Percentiles rank a stretch among this genome's conserved stretches.
Evolutionary conservation across 1,140 invertebrate species (phyloP).

Genomic region (Hypothenemus hampei): DNA sequence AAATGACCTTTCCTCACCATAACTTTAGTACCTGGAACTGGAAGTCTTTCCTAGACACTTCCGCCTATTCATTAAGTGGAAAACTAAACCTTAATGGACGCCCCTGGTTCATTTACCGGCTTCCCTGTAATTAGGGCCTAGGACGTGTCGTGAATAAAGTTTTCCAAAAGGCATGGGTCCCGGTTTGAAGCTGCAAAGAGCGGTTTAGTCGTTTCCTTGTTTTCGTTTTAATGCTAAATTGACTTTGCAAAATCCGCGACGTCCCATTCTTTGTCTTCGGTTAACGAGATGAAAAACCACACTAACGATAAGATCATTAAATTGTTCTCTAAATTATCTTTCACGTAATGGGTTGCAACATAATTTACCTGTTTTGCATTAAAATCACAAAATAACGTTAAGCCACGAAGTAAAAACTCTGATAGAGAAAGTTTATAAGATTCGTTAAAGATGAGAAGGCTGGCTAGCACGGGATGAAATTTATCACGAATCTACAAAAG

Average conservation of each 20-base stretch:
- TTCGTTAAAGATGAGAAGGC: no score
- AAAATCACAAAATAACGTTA: no score
- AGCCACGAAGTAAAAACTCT: no score
- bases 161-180: conserved; percentile 16
- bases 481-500: not conserved
- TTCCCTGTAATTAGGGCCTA: conserved; percentile 15
- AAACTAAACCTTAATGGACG: conserved; percentile 8
- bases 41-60: no score
- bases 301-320: not conserved
- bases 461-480: no score
- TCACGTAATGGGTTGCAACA: no score
- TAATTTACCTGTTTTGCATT: no score
- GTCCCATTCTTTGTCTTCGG: conserved; percentile 5
- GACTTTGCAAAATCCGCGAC: conserved; percentile 14
- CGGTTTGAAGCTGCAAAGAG: conserved; percentile 5
- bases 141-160: conserved; percentile 20
- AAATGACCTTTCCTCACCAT: no score
- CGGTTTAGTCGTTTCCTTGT: conserved; percentile 15
- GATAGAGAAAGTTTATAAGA: no score
- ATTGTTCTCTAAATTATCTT: no score
- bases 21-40: no score
- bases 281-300: conserved; percentile 7
- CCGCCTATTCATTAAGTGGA: no score
- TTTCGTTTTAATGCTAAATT: conserved; percentile 18
- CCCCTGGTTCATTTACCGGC: conserved; percentile 9